Evolutionary conservation across 2,797 vertebrate species (phyloP).

Genomic region (Pachyuromys duprasi): DNA sequence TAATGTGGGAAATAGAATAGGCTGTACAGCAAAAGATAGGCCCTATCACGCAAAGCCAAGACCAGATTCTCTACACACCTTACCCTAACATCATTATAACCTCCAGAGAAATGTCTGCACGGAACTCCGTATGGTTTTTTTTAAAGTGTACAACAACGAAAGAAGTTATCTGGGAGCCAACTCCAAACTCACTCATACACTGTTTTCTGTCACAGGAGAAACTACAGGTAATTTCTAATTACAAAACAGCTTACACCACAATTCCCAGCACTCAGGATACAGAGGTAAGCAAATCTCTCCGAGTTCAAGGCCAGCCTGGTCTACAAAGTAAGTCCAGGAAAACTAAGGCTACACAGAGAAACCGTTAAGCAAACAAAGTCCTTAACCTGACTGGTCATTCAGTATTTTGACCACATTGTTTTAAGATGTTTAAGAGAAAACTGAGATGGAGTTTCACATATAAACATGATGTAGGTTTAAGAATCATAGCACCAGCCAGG

Average conservation of each 20-base stretch:
- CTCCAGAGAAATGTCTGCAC: not conserved
- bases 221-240: not conserved
- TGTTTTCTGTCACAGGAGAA: not conserved
- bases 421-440: slow-evolving; percentile 62
- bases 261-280: not conserved
- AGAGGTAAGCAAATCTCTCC: not conserved
- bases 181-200: not conserved
- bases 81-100: not conserved
- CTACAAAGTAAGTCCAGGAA: not conserved
- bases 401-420: slow-evolving; percentile 34
- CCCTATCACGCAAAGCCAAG: not conserved
- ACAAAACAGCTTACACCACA: not conserved
- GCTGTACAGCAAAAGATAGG: not conserved
- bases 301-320: not conserved
- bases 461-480: slow-evolving; percentile 32
- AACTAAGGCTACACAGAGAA: not conserved
- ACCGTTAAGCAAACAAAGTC: not conserved
- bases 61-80: slow-evolving; percentile 18
- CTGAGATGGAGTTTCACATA: not conserved
- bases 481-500: not conserved
- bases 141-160: not conserved
- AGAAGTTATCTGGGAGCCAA: not conserved
- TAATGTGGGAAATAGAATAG: not conserved
- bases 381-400: not conserved
- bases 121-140: not conserved